A percentile compares a stretch with the other conserved stretches of the same genome.
Conservation (phyloP, 2,113 vertebrate genomes). For the Theristicus caerulescens region DNA sequence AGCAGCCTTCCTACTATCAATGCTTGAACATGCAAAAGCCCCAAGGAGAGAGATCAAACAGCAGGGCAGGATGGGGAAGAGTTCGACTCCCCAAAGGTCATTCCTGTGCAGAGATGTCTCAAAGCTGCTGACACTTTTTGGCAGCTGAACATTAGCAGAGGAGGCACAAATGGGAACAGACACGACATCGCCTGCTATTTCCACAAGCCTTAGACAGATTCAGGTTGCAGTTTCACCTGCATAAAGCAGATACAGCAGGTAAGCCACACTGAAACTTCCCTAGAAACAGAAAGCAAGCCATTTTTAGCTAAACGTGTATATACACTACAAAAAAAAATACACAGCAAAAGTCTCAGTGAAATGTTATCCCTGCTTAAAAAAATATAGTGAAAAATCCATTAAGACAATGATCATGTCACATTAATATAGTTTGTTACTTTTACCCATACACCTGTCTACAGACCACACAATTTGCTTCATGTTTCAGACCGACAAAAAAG, state of each 20-base stretch:
- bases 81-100: not conserved
- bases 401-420: accelerated
- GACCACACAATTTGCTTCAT: not conserved
- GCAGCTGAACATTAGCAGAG: not conserved
- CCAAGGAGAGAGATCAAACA: not conserved
- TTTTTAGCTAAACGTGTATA: accelerated
- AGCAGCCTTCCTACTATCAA: not conserved
- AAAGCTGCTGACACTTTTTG: not conserved
- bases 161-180: not conserved
- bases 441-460: not conserved
- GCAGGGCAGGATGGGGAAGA: not conserved
- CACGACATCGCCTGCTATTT: not conserved
- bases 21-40: not conserved
- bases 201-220: not conserved
- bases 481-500: not conserved
- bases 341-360: not conserved
- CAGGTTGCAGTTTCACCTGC: not conserved
- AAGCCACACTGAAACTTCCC: not conserved
- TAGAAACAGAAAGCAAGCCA: not conserved
- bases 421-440: not conserved
- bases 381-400: not conserved
- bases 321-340: not conserved
- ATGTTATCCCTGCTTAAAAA: not conserved
- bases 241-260: not conserved
- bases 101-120: not conserved